A percentile compares a stretch with the other conserved stretches of the same genome.
These are phyloP conservation scores for Holacanthella duospinosa DNA, from an alignment of 2,888 invertebrate species.

Conservation along the genomic window DNA sequence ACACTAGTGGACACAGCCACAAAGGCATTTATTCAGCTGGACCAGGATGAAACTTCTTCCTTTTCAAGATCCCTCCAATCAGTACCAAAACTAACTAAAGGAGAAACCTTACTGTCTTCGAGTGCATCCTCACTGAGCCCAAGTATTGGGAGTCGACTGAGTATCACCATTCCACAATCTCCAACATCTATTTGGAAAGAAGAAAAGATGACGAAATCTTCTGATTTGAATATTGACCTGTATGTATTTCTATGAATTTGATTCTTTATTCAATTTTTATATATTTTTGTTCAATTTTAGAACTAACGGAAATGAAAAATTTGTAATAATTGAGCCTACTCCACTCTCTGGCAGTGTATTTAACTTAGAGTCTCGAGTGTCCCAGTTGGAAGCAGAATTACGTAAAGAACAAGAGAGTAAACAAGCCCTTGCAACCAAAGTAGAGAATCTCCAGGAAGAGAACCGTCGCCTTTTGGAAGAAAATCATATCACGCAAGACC, in stretches of 20 bases:
- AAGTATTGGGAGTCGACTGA: neutral
- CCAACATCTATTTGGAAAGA: neutral
- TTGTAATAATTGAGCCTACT: neutral
- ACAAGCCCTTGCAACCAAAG: conserved; percentile 56
- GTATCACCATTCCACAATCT: neutral
- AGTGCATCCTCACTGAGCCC: neutral
- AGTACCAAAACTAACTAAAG: neutral
- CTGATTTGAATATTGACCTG: neutral
- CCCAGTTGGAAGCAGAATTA: conserved; percentile 50
- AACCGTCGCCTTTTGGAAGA: conserved; percentile 79
- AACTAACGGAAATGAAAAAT: neutral
- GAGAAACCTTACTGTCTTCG: conserved; percentile 7
- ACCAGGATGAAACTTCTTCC: neutral
- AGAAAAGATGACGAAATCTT: neutral
- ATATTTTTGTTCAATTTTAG: neutral
- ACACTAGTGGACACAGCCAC: conserved; percentile 69
- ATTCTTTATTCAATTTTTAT: neutral
- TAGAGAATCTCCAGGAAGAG: conserved; percentile 60
- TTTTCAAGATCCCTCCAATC: neutral
- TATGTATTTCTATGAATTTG: no score
- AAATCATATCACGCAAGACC: conserved; percentile 78
- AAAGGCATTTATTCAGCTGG: conserved; percentile 44
- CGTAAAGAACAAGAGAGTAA: conserved; percentile 53
- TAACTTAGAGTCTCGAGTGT: conserved; percentile 38
- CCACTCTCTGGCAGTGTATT: conserved; percentile 21